These are phyloP conservation scores for Ruditapes philippinarum DNA, from an alignment of 1,140 invertebrate genomes.

Conservation along the genomic window DNA sequence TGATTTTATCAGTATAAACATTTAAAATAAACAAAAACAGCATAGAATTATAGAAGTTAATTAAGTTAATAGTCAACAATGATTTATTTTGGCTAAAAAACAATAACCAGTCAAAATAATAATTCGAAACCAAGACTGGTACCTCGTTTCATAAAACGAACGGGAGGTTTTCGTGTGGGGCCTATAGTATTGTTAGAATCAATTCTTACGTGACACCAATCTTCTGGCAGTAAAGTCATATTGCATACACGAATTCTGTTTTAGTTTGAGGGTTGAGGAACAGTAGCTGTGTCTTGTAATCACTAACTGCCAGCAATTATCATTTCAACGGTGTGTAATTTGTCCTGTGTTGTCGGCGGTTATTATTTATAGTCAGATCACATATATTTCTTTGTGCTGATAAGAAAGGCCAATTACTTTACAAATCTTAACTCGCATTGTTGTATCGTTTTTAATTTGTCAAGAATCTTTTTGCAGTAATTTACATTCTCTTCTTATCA, in stretches of 20 bases:
- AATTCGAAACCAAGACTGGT: too few relatives aligned
- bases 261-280: neutral
- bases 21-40: too few relatives aligned
- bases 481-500: slow-evolving; percentile 51
- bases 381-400: neutral
- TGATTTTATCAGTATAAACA: too few relatives aligned
- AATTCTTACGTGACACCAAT: neutral
- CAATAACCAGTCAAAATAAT: too few relatives aligned
- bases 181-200: too few relatives aligned
- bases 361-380: slow-evolving; percentile 46
- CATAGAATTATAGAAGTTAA: too few relatives aligned
- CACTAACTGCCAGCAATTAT: slow-evolving; percentile 40
- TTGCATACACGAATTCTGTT: slow-evolving; percentile 11
- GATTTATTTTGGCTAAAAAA: too few relatives aligned
- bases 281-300: slow-evolving; percentile 8
- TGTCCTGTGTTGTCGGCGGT: slow-evolving; percentile 39
- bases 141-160: too few relatives aligned
- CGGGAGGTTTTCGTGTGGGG: too few relatives aligned
- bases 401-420: slow-evolving; percentile 39
- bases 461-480: slow-evolving; percentile 49
- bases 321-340: slow-evolving; percentile 42
- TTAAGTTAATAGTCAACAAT: too few relatives aligned
- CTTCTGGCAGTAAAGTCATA: neutral
- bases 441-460: slow-evolving; percentile 64
- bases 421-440: slow-evolving; percentile 54